These are phyloP conservation scores for Pituophis catenifer DNA, from an alignment of 2,113 vertebrate species.

Conservation along the genomic window DNA sequence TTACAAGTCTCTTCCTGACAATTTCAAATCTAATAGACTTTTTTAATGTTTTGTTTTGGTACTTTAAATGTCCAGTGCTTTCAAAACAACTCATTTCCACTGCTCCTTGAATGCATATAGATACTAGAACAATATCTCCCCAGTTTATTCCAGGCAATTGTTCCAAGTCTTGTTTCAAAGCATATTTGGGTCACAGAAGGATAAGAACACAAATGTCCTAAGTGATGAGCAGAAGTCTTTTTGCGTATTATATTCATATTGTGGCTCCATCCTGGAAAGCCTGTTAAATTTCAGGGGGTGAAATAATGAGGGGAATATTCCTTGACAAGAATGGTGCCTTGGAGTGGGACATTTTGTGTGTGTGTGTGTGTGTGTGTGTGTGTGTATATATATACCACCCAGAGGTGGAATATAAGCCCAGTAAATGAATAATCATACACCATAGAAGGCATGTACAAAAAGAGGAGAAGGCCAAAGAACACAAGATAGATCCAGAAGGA, in stretches of 20 bases:
- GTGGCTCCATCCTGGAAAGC: not conserved
- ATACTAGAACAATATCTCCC: not conserved
- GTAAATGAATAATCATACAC: not conserved
- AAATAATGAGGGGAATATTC: not conserved
- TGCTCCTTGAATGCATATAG: not conserved
- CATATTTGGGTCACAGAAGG: not conserved
- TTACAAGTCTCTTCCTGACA: not conserved
- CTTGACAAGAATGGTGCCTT: not conserved
- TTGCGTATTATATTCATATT: not conserved
- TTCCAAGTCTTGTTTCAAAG: not conserved
- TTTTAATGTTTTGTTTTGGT: accelerated
- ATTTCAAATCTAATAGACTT: not conserved
- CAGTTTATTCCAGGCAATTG: not conserved
- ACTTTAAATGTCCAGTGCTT: accelerated
- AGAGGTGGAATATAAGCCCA: not conserved
- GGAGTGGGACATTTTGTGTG: not conserved
- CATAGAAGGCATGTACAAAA: not conserved
- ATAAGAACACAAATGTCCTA: not conserved
- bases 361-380: no score
- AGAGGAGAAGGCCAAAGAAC: not conserved
- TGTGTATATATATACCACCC: no score
- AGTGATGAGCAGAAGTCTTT: not conserved
- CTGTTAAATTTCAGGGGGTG: not conserved
- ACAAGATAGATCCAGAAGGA: not conserved
- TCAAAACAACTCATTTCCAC: not conserved